phyloP scores from a whole-genome alignment of 2,113 vertebrate species.

The Tupaia chinensis region DNA sequence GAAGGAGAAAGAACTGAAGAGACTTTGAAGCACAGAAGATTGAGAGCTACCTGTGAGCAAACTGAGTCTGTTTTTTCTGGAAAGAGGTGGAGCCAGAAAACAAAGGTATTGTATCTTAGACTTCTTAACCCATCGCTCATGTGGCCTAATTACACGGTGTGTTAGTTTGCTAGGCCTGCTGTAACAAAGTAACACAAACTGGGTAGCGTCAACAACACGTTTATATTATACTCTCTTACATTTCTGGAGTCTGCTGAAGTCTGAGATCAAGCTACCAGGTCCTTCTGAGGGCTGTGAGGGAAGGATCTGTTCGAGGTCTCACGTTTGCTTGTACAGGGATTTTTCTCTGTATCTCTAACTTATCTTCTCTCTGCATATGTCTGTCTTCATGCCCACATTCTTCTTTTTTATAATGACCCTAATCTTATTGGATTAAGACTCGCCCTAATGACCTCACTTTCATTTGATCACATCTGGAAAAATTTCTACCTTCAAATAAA shows the following conservation, averaged over 20 bases:
- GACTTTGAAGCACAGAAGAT: not conserved
- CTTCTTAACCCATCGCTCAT: not conserved
- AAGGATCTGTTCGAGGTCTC: not conserved
- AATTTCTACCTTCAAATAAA: not conserved
- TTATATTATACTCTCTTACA: not conserved
- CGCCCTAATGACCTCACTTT: not conserved
- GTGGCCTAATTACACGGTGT: not conserved
- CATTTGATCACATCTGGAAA: not conserved
- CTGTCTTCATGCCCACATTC: not conserved
- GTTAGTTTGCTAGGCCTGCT: not conserved
- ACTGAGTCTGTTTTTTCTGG: not conserved
- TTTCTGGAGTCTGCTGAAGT: not conserved
- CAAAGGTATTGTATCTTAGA: not conserved
- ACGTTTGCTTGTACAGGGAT: no score
- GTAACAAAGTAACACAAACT: no score
- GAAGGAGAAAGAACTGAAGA: not conserved
- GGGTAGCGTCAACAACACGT: not conserved
- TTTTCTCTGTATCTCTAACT: not conserved
- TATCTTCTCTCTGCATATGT: not conserved
- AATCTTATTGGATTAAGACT: not conserved
- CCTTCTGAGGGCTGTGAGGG: no score
- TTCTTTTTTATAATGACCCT: not conserved
- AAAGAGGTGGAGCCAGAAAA: not conserved
- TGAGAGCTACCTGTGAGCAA: not conserved
- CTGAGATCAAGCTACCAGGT: not conserved